Percentiles rank a stretch among this genome's conserved stretches.
phyloP scores from a whole-genome alignment of 2,888 invertebrate species.

The Philhelius pedissequus region DNA sequence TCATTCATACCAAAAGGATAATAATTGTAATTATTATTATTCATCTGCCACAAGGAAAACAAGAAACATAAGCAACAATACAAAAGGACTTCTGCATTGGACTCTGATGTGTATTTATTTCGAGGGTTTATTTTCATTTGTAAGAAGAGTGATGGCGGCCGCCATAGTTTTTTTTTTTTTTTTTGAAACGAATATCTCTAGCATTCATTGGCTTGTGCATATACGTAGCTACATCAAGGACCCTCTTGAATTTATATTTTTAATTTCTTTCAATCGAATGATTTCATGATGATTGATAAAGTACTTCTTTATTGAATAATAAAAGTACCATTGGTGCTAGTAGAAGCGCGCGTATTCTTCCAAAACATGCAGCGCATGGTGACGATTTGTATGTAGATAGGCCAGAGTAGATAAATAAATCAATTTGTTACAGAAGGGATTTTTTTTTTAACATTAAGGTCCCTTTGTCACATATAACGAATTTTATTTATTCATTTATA shows the following conservation, averaged over 20 bases:
- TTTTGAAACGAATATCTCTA: neutral
- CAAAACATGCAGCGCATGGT: neutral
- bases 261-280: slow-evolving; percentile 68
- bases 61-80: slow-evolving; percentile 27
- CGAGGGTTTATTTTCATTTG: slow-evolving; percentile 25
- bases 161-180: slow-evolving; percentile 35
- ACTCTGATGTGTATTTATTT: neutral
- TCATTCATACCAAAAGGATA: slow-evolving; percentile 57
- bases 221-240: neutral
- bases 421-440: slow-evolving; percentile 24
- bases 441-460: neutral
- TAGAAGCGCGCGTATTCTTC: neutral
- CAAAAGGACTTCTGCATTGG: slow-evolving; percentile 14
- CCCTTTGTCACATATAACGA: slow-evolving; percentile 49
- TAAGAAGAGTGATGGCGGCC: slow-evolving; percentile 38
- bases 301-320: slow-evolving; percentile 67
- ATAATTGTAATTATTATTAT: slow-evolving; percentile 67
- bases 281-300: slow-evolving; percentile 69
- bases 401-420: slow-evolving; percentile 8
- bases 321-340: slow-evolving; percentile 39
- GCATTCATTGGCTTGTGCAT: slow-evolving; percentile 36
- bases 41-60: slow-evolving; percentile 67
- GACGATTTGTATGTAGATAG: neutral
- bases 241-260: slow-evolving; percentile 35
- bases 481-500: slow-evolving; percentile 65